phyloP scores from a whole-genome alignment of 2,888 invertebrate genomes.

The Leucozona laternaria region DNA sequence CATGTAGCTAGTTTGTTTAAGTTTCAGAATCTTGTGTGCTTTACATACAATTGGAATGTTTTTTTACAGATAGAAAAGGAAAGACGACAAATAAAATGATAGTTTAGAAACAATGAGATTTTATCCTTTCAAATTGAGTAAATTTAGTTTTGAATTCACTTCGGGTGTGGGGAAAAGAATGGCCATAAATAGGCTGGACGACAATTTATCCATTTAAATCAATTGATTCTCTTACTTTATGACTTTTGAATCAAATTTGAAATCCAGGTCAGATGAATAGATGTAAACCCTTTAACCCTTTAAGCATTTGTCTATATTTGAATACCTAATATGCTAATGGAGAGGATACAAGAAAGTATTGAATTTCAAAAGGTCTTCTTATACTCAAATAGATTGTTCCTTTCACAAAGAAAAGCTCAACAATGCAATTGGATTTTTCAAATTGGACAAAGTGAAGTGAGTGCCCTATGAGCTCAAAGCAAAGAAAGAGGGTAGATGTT shows the following conservation, averaged over 20 bases:
- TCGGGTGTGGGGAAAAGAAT: not conserved
- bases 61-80: not conserved
- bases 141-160: slow-evolving; percentile 23
- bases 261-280: not conserved
- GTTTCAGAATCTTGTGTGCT: slow-evolving; percentile 23
- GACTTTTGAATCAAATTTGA: slow-evolving; percentile 13
- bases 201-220: slow-evolving; percentile 22
- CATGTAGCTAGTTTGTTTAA: slow-evolving; percentile 67
- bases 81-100: not conserved
- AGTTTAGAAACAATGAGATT: slow-evolving; percentile 42
- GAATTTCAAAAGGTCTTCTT: not conserved
- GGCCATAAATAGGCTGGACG: not conserved
- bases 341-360: not conserved
- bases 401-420: not conserved
- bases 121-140: slow-evolving; percentile 42
- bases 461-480: not conserved
- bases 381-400: not conserved
- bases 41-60: not conserved
- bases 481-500: no score
- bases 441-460: not conserved
- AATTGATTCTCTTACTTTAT: slow-evolving; percentile 55
- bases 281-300: not conserved
- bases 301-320: not conserved
- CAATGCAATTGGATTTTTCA: not conserved
- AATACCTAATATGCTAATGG: slow-evolving; percentile 7